Percentiles rank a stretch among this genome's conserved stretches.
Conservation (phyloP, 2,113 vertebrate genomes). For the Procapra przewalskii region DNA sequence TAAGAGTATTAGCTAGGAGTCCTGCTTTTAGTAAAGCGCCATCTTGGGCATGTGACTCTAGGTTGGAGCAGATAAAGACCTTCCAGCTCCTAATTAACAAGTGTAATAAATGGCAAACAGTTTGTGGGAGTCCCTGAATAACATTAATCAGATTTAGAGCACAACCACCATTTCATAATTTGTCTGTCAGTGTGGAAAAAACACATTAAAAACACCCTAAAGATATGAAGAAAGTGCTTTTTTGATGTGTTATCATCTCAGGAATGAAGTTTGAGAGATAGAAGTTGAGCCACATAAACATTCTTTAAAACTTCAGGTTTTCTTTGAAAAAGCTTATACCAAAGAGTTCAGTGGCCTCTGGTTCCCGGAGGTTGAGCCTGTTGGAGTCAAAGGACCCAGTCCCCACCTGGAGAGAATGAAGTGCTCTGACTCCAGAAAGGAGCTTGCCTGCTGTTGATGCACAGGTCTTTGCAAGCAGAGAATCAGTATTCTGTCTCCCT, state of each 20-base stretch:
- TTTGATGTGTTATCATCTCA: neutral
- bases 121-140: conserved; percentile 59
- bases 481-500: neutral
- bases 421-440: neutral
- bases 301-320: neutral
- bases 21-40: conserved; percentile 60
- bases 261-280: neutral
- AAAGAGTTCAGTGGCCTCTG: neutral
- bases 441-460: neutral
- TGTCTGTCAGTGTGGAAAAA: conserved; percentile 35
- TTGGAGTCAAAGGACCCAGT: neutral
- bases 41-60: conserved; percentile 55
- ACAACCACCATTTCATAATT: conserved; percentile 51
- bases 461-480: neutral
- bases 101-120: conserved; percentile 62
- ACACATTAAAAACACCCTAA: neutral
- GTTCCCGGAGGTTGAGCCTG: neutral
- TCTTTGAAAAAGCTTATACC: neutral
- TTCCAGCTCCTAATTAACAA: conserved; percentile 68
- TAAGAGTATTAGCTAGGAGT: conserved; percentile 57
- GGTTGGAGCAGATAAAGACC: conserved; percentile 52
- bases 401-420: neutral
- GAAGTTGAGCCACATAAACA: neutral
- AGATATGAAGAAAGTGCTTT: neutral
- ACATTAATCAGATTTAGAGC: conserved; percentile 68